Percentiles rank a stretch among this genome's conserved stretches.
These are phyloP conservation scores for Hemichromis elongatus DNA, from an alignment of 2,113 vertebrate species.

Conservation along the genomic window DNA sequence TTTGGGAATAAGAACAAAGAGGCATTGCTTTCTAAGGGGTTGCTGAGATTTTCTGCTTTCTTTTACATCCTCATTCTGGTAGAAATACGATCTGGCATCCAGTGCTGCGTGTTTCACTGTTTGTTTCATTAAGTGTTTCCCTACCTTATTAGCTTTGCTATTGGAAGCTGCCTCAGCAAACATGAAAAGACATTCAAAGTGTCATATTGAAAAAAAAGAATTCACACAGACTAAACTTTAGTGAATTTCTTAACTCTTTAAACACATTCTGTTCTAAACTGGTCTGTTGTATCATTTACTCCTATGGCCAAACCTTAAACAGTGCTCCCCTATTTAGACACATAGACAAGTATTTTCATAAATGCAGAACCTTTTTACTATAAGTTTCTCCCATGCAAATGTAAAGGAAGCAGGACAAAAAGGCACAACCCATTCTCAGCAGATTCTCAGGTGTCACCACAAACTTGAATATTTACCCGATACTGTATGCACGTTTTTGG, in stretches of 20 bases:
- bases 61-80: neutral
- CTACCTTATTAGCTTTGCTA: conserved; percentile 11
- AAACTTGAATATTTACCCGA: neutral
- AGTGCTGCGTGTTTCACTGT: neutral
- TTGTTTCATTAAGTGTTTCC: conserved; percentile 4
- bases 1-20: neutral
- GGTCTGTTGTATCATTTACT: neutral
- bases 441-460: neutral
- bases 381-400: neutral
- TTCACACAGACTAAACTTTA: neutral
- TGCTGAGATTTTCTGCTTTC: neutral
- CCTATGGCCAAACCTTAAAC: neutral
- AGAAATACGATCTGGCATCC: neutral
- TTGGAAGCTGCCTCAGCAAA: neutral
- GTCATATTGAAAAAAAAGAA: neutral
- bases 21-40: neutral
- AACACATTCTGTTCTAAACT: neutral
- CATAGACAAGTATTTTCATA: neutral
- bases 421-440: neutral
- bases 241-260: neutral
- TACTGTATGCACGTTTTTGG: neutral
- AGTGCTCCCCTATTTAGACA: no score
- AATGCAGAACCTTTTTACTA: neutral
- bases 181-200: neutral
- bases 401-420: neutral